Conservation (phyloP, 2,113 vertebrate genomes). For the Heliornis fulica region DNA sequence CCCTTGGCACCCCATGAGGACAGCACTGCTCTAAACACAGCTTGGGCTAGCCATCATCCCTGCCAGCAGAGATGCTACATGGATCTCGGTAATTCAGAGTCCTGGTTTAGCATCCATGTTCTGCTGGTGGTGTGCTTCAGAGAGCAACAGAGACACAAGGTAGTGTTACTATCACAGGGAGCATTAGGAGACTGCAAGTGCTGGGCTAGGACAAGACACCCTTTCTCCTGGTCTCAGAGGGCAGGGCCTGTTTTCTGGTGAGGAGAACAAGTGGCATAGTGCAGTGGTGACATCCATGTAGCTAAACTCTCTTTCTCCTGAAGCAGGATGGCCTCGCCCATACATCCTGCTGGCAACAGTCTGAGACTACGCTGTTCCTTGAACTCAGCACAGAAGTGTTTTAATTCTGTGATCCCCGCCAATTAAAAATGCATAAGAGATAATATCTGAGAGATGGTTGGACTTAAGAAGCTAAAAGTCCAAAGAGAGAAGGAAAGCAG, state of each 20-base stretch:
- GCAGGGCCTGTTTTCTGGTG: neutral
- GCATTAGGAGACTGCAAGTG: neutral
- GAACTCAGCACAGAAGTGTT: neutral
- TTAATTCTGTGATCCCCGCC: neutral
- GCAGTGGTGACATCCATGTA: neutral
- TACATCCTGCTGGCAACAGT: neutral
- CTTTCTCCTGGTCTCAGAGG: neutral
- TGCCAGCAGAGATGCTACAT: neutral
- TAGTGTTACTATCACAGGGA: neutral
- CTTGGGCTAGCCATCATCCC: fast-evolving
- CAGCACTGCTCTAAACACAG: neutral
- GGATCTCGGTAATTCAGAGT: neutral
- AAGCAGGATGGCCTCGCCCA: neutral
- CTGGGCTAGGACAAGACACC: neutral
- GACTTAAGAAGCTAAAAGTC: neutral
- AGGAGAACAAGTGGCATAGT: neutral
- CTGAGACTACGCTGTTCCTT: neutral
- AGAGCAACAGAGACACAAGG: neutral
- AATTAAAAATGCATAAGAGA: neutral
- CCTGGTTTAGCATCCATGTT: neutral
- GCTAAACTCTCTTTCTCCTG: neutral
- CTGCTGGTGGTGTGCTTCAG: neutral
- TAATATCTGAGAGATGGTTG: neutral
- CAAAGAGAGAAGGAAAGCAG: neutral
- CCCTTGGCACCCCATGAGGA: neutral